Conservation (phyloP, 2,113 vertebrate genomes). For the Egretta garzetta region DNA sequence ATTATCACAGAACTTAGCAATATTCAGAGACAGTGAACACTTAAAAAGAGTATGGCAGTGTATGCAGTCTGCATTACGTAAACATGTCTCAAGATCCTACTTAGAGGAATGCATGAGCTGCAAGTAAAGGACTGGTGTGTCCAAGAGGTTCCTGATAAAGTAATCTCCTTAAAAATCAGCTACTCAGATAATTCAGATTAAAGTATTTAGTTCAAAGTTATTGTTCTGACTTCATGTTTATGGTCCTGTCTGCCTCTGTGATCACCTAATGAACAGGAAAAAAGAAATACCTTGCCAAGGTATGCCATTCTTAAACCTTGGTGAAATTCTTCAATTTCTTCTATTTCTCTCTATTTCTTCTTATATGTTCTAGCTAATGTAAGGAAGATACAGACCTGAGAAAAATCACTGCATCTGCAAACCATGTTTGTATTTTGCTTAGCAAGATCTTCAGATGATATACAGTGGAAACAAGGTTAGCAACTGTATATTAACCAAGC, state of each 20-base stretch:
- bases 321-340: neutral
- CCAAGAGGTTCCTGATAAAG: neutral
- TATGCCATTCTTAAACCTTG: neutral
- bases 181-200: neutral
- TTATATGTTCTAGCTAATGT: neutral
- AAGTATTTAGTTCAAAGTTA: neutral
- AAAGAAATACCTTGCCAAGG: neutral
- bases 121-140: neutral
- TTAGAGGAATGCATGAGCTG: neutral
- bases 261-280: neutral
- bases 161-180: neutral
- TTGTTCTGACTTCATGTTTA: neutral
- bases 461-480: neutral
- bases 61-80: neutral
- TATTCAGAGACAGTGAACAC: neutral
- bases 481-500: neutral
- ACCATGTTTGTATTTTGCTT: neutral
- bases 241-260: neutral
- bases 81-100: neutral
- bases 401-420: neutral
- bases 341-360: neutral
- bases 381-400: neutral
- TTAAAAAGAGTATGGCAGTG: neutral
- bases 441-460: neutral
- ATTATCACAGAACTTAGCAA: neutral